Evolutionary conservation across 2,888 invertebrate species (phyloP).

Genomic region (Ornithoptera alexandrae): DNA sequence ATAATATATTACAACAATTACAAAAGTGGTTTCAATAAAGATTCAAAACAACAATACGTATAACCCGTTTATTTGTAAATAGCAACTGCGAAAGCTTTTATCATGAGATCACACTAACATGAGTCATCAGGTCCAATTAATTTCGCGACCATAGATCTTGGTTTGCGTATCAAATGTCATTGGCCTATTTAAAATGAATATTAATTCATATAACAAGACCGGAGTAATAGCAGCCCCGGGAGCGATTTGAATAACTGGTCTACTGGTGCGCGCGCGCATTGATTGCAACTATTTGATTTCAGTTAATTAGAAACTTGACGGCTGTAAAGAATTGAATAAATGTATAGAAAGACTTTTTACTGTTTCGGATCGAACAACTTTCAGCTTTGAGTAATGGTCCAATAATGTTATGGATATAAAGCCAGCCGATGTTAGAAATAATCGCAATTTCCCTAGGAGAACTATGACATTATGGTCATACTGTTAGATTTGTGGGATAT

Average conservation of each 20-base stretch:
- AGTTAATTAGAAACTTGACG: conserved; percentile 28
- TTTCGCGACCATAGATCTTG: conserved; percentile 50
- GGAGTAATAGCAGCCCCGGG: conserved; percentile 30
- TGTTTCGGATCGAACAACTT: conserved; percentile 24
- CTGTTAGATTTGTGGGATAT: conserved; percentile 1
- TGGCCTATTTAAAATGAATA: conserved; percentile 56
- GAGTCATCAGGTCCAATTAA: conserved; percentile 59
- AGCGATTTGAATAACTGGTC: conserved; percentile 42
- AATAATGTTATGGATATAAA: conserved; percentile 21
- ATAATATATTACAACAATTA: too few relatives aligned
- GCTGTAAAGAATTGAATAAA: conserved; percentile 29
- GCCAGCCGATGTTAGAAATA: background rate
- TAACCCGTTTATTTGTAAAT: background rate
- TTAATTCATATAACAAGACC: conserved; percentile 38
- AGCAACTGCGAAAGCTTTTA: background rate
- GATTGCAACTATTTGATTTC: conserved; percentile 30
- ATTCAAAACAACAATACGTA: background rate
- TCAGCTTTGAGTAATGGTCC: conserved; percentile 27
- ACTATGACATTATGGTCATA: background rate
- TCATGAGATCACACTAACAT: conserved; percentile 43
- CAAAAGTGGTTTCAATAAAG: too few relatives aligned
- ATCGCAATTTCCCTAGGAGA: conserved; percentile 11
- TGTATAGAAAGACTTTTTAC: conserved; percentile 38
- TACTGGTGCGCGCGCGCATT: conserved; percentile 24
- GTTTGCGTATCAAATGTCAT: conserved; percentile 54